Evolutionary conservation across 1,140 invertebrate species (phyloP), one percentile per base, ranked within the genome.

Genomic region (Neuroterus valhalla): DNA sequence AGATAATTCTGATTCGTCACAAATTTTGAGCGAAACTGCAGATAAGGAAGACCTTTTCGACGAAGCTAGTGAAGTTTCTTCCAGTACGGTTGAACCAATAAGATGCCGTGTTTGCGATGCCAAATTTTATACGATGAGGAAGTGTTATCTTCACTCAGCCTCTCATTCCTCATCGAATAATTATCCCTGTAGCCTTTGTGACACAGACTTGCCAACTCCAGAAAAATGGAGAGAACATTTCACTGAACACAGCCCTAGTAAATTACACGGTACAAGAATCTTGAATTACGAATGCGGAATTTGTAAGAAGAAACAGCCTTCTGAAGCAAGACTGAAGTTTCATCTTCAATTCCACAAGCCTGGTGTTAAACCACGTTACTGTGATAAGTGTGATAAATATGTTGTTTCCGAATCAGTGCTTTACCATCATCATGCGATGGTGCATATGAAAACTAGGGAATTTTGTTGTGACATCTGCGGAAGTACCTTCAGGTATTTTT

Each of bases 341-440:
- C 70, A 71, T 44, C 31, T 45, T n/a, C 23, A 55, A 4, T 71
- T 71, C 44, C 70, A 71, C 23, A 23, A 71, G 21, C 15, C 50
- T 1, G 19, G 31, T 6, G 70, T 38, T n/a, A 71, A 44, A 8
- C 23, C 50, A 21, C 23, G 46, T 14, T 71, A 71, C 15, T 71
- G 70, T 71, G 31, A 71, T 1, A 71, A 71, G 19, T 71, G 70
- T 46, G 55, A 71, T 44, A 71, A 66, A 23, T 71, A 42, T 44
- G 4, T 71, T 26, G 21, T n/a, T 14, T 73, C 71, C 11, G 71
- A 73, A 42, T 44, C 44, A 26, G 23, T n/a, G 8, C 71, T 73
- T 38, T 73, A 45, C 26, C 26, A 38, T 19, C 71, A 72, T 67
- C n/a, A 42, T 5, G 1, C 17, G 3, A 72, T 15, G 17, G 71